Base-by-base conservation (phyloP, 1,140 invertebrate genomes). In the Mizuhopecten yessoensis region DNA sequence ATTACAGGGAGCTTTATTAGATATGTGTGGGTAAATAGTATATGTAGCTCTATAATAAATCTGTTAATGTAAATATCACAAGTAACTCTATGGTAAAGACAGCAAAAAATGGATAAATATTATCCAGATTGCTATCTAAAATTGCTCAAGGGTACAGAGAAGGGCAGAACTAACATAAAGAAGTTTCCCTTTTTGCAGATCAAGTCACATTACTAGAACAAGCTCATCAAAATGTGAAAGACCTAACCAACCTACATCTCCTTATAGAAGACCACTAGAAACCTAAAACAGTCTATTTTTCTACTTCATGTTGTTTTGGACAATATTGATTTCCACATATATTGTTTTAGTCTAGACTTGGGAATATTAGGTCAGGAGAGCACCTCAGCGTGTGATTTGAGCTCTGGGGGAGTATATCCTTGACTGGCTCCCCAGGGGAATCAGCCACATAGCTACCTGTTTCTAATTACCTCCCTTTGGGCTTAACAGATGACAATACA, bases 311-410 rank as follows among this genome's bases (percentile, higher is more conserved):
- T 75, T 29, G n/a, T 75, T 75, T 75, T 75, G 29, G 57, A 75
- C n/a, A 75, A 45, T 75, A 75, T 75, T 75, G 57, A 75, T 75
- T 75, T 75, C 29, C 57, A 75, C 1, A 29, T 75, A 75, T 75
- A 75, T 75, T 17, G 9, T 75, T 75, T 75, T 75, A 29, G 57
- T 75, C 57, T 75, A 75, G 57, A 75, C 57, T 29, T 29, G 57
- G 57, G 57, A 75, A 75, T 75, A 75, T n/a, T 75, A 75, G 57
- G 57, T 75, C 57, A 75, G 57, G n/a, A 75, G 23, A 75, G 1
- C 23, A 29, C 3, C 9, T 29, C 23, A 29, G 3, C n/a, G n/a
- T 1, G 57, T 75, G 0, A 75, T 0, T 5, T 75, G 57, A 29
- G 9, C 23, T 75, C n/a, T n/a, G 57, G 23, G 57, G n/a, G 57